Percentiles rank a stretch among this genome's conserved stretches.
Conservation (phyloP, 2,797 vertebrate genomes). For the Champsocephalus esox region DNA sequence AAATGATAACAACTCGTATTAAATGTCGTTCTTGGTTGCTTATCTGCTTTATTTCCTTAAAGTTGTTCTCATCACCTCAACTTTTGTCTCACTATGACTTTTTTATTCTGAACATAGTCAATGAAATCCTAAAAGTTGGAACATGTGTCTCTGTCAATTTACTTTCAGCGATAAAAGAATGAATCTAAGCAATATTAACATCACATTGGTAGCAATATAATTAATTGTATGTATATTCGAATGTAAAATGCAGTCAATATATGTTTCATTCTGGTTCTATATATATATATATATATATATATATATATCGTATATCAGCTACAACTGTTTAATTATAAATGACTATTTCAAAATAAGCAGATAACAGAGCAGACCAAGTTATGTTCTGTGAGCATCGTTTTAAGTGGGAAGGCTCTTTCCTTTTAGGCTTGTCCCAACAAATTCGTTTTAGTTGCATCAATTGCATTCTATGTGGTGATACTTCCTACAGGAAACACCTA, state of each 20-base stretch:
- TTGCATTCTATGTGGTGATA: constrained; percentile 33
- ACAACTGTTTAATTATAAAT: constrained; percentile 1
- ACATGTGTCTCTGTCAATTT: background rate
- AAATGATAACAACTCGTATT: background rate
- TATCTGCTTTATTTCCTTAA: no score
- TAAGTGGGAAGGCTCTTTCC: constrained; percentile 38
- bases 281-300: background rate
- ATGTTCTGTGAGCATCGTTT: background rate
- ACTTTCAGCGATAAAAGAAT: background rate
- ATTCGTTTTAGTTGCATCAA: constrained; percentile 30
- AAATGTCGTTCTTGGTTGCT: no score
- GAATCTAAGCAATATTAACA: background rate
- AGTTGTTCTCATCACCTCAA: background rate
- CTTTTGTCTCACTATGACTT: background rate
- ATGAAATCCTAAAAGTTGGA: background rate
- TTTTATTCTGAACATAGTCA: background rate
- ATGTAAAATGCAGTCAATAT: background rate
- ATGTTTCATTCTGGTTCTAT: background rate
- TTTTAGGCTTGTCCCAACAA: constrained; percentile 29
- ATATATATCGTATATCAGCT: no score
- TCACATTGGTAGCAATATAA: background rate
- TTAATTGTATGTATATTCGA: background rate
- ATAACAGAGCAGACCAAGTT: constrained; percentile 1
- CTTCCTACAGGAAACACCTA: constrained; percentile 21
- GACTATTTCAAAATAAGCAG: background rate